Base-by-base conservation (phyloP, 2,113 vertebrate species). In the Cranoglanis bouderius region DNA sequence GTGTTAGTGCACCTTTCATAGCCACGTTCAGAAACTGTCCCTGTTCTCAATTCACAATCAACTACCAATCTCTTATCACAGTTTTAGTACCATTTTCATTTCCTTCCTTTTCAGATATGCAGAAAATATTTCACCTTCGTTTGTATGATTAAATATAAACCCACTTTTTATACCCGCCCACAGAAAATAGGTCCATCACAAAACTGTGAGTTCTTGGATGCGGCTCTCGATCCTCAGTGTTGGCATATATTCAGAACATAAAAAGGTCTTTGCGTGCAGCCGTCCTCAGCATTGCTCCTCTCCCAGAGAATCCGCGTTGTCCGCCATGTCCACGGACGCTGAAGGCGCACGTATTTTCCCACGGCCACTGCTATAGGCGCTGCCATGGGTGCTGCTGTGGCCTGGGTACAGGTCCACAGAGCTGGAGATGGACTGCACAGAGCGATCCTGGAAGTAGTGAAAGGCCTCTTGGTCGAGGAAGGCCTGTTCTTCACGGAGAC, bases 361-460 rank as follows among this genome's bases (percentile, higher is more conserved):
- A 40, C 87, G 86, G 38, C 85, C 75, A 78, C 89, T 92, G 88
- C 78, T 86, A 49, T 91, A 90, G 4, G 90, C 63, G 1, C 43
- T 67, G 26, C 90, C 90, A 57, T 91, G 90, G 53, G 75, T 89
- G 75, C 81, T 90, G 67, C 74, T 81, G 55, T 95, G 94, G 86
- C 91, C 93, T 0, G 90, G 90, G 89, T 92, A 94, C 89, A 95
- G 92, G 65, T 97, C 95, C 92, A 95, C 92, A 1, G 95, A 90
- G 88, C 75, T 91, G 93, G 95, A 90, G 78, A 96, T 92, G 91
- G 96, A 94, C 92, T 95, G 93, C 88, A 98, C 97, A 88, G 97
- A 97, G 93, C 95, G 96, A 92, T 99, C 98, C 90, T 94, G 96
- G 93, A 97, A 98, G 95, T 98, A 98, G 95, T 97, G 97, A 95